These are phyloP conservation scores for Betta splendens DNA, from an alignment of 2,797 vertebrate genomes.

Conservation along the genomic window DNA sequence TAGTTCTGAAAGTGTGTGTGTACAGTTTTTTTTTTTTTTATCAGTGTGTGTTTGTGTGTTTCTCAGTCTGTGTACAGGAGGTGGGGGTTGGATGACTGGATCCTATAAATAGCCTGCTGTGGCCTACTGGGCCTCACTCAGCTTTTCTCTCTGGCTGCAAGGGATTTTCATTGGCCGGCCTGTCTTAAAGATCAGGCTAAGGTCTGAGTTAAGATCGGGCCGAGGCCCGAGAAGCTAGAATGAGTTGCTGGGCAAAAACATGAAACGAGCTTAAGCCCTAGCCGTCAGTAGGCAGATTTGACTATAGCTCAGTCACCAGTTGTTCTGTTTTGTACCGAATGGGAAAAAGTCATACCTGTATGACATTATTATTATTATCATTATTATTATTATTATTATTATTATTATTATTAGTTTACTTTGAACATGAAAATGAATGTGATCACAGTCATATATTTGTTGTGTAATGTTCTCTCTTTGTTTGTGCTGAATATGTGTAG, in stretches of 20 bases:
- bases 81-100: conserved; percentile 35
- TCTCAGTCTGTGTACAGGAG: conserved; percentile 24
- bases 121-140: conserved; percentile 61
- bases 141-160: conserved; percentile 64
- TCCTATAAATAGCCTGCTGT: conserved; percentile 63
- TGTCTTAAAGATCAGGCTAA: conserved; percentile 63
- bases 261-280: not conserved
- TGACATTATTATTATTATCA: too few relatives aligned
- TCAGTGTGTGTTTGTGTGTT: conserved; percentile 27
- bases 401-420: too few relatives aligned
- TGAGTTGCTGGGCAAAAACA: conserved; percentile 61
- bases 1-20: conserved; percentile 24
- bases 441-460: too few relatives aligned
- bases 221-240: conserved; percentile 46
- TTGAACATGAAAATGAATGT: too few relatives aligned
- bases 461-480: too few relatives aligned
- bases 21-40: conserved; percentile 9
- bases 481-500: conserved; percentile 5
- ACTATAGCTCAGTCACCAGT: not conserved
- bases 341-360: too few relatives aligned
- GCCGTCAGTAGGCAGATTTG: not conserved
- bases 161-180: conserved; percentile 64
- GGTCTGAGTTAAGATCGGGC: conserved; percentile 64
- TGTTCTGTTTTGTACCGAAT: too few relatives aligned
- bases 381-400: too few relatives aligned